Evolutionary conservation across 2,113 vertebrate genomes (phyloP).

Genomic region (Lepus americanus): DNA sequence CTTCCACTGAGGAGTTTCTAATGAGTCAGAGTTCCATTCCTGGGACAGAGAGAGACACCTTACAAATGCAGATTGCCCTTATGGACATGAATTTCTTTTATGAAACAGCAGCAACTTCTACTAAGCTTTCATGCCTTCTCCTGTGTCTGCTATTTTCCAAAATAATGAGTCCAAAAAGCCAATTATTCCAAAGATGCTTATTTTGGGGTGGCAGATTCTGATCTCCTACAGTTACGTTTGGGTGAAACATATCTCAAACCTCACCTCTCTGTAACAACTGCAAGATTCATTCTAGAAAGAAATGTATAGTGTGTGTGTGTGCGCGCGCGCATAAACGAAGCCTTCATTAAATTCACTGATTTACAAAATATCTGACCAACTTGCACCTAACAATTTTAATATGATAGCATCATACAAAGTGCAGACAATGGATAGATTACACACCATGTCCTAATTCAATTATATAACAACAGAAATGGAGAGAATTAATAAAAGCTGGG

Average conservation of each 20-base stretch:
- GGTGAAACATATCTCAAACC: neutral
- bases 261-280: neutral
- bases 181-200: neutral
- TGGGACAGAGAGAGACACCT: neutral
- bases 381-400: neutral
- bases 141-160: neutral
- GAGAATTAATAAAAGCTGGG: neutral
- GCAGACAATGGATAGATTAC: neutral
- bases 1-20: neutral
- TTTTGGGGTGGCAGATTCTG: neutral
- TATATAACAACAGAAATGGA: neutral
- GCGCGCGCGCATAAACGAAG: accelerated
- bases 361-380: neutral
- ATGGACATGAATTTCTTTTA: neutral
- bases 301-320: accelerated
- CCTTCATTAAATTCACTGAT: neutral
- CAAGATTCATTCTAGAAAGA: neutral
- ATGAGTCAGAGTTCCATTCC: neutral
- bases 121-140: neutral
- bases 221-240: neutral
- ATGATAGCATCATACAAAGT: neutral
- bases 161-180: neutral
- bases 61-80: neutral
- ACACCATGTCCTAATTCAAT: neutral
- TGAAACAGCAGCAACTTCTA: neutral